A percentile compares a stretch with the other conserved stretches of the same genome.
Conservation (phyloP, 2,888 invertebrate genomes). For the Metallyticus violacea region DNA sequence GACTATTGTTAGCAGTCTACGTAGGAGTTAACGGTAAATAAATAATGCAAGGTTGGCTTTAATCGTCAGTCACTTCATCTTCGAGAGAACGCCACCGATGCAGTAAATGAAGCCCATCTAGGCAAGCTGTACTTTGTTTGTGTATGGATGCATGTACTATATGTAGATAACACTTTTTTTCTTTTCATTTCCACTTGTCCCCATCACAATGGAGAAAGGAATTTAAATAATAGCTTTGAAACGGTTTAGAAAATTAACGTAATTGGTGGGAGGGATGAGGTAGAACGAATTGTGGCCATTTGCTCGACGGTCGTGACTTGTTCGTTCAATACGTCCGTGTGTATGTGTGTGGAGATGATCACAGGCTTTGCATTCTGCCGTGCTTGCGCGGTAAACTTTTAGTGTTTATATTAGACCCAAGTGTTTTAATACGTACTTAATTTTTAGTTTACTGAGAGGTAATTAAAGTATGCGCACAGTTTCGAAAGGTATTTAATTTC, state of each 20-base stretch:
- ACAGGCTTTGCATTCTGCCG: background rate
- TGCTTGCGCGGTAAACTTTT: background rate
- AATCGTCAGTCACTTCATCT: background rate
- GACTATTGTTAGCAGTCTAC: no score
- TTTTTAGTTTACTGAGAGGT: background rate
- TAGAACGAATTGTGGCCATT: conserved; percentile 33
- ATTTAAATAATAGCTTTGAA: conserved; percentile 47
- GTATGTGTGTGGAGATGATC: background rate
- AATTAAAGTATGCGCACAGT: background rate
- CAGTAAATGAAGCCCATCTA: background rate
- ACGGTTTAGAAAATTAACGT: conserved; percentile 45
- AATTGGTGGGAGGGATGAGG: conserved; percentile 43
- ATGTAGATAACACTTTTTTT: conserved; percentile 14
- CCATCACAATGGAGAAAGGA: conserved; percentile 47
- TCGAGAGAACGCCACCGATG: background rate
- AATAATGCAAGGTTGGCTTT: background rate
- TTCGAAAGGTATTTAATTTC: background rate
- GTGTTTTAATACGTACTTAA: background rate
- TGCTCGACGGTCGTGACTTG: conserved; percentile 28
- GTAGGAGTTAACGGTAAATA: no score
- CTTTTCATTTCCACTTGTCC: conserved; percentile 45
- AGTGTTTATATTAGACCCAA: background rate
- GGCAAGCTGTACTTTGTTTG: background rate
- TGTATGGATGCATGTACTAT: background rate
- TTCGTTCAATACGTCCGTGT: background rate